phyloP scores from a whole-genome alignment of 2,888 invertebrate species.

The Drosophila infuscata region DNA sequence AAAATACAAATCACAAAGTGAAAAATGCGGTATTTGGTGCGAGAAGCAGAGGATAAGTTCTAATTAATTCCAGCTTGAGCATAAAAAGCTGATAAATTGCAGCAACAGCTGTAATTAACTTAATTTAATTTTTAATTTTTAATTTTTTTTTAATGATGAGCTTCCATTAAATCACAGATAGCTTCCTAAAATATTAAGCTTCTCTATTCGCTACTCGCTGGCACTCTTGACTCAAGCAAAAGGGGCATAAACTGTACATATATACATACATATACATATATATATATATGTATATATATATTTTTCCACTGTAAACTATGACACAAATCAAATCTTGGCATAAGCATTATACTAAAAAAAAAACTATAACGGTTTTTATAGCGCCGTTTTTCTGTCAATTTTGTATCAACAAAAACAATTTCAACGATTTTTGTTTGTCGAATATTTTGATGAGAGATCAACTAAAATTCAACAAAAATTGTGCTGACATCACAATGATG shows the following conservation, averaged over 20 bases:
- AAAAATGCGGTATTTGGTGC: neutral
- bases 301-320: constrained; percentile 49
- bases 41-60: neutral
- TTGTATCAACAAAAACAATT: constrained; percentile 1
- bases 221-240: neutral
- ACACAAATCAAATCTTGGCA: constrained; percentile 27
- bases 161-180: neutral
- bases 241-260: constrained; percentile 32
- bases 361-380: neutral
- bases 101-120: neutral
- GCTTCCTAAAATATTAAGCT: neutral
- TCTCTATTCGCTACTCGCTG: constrained; percentile 1
- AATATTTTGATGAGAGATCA: constrained; percentile 10
- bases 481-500: constrained; percentile 37
- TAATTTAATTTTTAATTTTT: no score
- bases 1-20: neutral
- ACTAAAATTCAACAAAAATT: constrained; percentile 14
- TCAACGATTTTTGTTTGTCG: constrained; percentile 26
- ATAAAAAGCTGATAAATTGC: neutral
- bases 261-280: neutral
- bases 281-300: constrained; percentile 25
- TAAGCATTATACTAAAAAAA: constrained; percentile 5
- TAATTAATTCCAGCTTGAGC: neutral
- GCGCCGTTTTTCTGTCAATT: constrained; percentile 20
- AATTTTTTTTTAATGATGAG: constrained; percentile 10